A percentile compares a stretch with the other conserved stretches of the same genome.
These are phyloP conservation scores for Pachyramphus minor DNA, from an alignment of 2,113 vertebrate species.

Conservation along the genomic window DNA sequence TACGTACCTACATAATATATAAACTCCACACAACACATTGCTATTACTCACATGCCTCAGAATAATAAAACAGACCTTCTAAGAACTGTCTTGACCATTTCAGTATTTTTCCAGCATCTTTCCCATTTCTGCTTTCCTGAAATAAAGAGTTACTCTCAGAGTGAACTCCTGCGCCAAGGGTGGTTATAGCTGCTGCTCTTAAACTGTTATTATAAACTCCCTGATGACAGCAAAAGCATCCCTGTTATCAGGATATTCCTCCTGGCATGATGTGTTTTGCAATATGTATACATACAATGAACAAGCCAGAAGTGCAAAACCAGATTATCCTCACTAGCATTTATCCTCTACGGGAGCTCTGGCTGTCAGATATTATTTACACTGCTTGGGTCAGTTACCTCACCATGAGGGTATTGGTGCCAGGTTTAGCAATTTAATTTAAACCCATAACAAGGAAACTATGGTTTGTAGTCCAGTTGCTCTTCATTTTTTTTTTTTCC, in stretches of 20 bases:
- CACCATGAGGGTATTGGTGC: neutral
- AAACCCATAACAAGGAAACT: neutral
- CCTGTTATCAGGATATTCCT: neutral
- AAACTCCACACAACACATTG: neutral
- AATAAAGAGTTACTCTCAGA: neutral
- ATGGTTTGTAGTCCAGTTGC: neutral
- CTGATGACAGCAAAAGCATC: neutral
- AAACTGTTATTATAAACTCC: neutral
- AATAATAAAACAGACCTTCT: neutral
- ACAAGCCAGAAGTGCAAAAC: neutral
- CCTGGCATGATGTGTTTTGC: neutral
- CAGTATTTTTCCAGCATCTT: neutral
- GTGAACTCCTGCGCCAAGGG: neutral
- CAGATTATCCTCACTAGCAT: neutral
- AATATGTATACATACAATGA: neutral
- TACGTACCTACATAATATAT: neutral
- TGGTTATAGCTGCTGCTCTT: neutral
- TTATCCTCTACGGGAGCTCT: neutral
- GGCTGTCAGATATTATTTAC: neutral
- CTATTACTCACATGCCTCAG: neutral
- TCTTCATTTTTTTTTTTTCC: neutral
- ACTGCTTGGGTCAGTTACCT: neutral
- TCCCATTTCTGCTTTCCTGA: neutral
- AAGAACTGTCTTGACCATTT: neutral
- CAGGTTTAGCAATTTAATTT: neutral